Conservation (phyloP, 2,113 vertebrate species). For the Stictonetta naevosa region DNA sequence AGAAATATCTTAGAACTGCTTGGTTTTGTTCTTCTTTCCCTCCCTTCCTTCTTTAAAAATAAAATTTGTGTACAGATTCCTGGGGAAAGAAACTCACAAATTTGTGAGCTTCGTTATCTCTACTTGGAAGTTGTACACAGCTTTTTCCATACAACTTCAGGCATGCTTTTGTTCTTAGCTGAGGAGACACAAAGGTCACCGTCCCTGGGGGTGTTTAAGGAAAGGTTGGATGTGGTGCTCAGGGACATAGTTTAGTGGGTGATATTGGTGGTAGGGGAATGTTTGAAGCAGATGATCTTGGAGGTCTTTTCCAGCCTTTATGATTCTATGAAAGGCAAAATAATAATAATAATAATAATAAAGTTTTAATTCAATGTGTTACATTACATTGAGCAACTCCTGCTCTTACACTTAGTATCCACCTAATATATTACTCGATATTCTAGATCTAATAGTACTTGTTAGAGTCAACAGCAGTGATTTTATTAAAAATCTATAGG, state of each 20-base stretch:
- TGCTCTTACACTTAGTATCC: neutral
- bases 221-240: too few species aligned
- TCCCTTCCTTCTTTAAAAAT: neutral
- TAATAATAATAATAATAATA: neutral
- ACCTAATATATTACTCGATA: neutral
- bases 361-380: neutral
- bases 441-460: neutral
- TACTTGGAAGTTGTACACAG: fast-evolving
- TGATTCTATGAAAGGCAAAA: too few species aligned
- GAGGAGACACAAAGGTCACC: neutral
- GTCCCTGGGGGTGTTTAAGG: too few species aligned
- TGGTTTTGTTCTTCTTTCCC: neutral
- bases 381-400: neutral
- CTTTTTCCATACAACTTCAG: neutral
- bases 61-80: fast-evolving
- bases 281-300: too few species aligned
- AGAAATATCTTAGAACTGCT: neutral
- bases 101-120: neutral
- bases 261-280: too few species aligned
- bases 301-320: too few species aligned
- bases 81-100: neutral
- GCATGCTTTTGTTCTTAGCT: neutral
- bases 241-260: too few species aligned
- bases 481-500: neutral
- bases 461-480: neutral